Evolutionary conservation across 2,113 vertebrate genomes (phyloP), one percentile per base, ranked within the genome.

Genomic region (Urocynchramus pylzowi): DNA sequence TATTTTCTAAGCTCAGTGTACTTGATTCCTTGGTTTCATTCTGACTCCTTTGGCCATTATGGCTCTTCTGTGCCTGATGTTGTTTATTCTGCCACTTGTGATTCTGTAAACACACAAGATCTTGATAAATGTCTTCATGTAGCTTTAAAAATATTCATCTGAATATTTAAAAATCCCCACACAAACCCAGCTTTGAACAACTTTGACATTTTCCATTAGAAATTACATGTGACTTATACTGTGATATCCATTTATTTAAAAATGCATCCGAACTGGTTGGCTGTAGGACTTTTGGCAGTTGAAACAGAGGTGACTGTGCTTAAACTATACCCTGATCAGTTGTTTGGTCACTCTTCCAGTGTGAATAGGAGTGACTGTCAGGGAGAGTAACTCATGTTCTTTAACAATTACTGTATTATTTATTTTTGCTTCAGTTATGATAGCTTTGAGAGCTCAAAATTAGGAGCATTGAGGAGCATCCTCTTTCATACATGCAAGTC

Each of bases 211-310:
- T 84, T 30, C 44, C 11, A 4, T 84, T 57, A 28, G 50, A 45
- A 61, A 76, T 87, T 53, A 22, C 2, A 0, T 49, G 30, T 68
- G 71, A 41, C 9, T 5, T n/a, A 11, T 0, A 7, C 23, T 21
- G 26, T 59, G 42, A 28, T 63, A 18, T 82, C 31, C 7, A 2
- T 52, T 82, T 47, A n/a, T 50, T 76, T 35, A 31, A 41, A 49
- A 82, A 39, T 11, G 16, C 28, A 1, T 87, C 20, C 20, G 81
- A 21, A 22, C 18, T 53, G 61, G 21, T 30, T 44, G 39, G 22
- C 42, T 31, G 3, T 4, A 5, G n/a, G 39, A 35, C 7, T 52
- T 31, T 0, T 10, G 42, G 24, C 6, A 33, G 7, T 5, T 26
- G 11, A 50, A 70, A 16, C 12, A 19, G 35, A 59, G 35, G 59